These are phyloP conservation scores for Gadopsis marmoratus DNA, from an alignment of 2,797 vertebrate species.

Conservation along the genomic window DNA sequence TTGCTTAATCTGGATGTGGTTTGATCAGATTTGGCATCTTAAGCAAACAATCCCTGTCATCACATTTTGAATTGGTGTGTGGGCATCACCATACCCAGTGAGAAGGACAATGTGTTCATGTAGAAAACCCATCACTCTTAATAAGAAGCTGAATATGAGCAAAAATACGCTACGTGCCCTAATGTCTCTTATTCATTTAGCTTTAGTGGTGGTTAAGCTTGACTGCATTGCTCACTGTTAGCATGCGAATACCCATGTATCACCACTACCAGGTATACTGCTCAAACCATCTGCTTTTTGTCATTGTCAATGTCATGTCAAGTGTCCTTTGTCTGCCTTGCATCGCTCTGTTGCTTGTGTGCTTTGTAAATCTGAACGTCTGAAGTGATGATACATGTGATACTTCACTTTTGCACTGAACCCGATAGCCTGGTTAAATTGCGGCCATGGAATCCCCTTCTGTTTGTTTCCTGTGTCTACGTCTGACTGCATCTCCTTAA, in stretches of 20 bases:
- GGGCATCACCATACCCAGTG: too few relatives aligned
- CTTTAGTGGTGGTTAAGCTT: not conserved
- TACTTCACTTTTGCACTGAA: not conserved
- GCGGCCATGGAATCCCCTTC: not conserved
- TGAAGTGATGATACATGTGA: not conserved
- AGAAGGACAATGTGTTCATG: too few relatives aligned
- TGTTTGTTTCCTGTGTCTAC: not conserved
- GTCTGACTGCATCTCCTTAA: not conserved
- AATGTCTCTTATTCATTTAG: not conserved
- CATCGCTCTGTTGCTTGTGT: not conserved
- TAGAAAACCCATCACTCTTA: too few relatives aligned
- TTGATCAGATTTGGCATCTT: too few relatives aligned
- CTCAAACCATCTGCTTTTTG: not conserved
- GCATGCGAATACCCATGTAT: too few relatives aligned
- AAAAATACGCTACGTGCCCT: too few relatives aligned
- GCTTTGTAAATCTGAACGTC: not conserved
- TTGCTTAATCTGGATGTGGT: not conserved
- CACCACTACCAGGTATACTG: too few relatives aligned
- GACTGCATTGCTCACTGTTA: not conserved
- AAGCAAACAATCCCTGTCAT: not conserved
- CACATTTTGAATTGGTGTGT: not conserved
- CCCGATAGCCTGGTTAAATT: not conserved
- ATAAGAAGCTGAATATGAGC: too few relatives aligned
- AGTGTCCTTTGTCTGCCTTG: not conserved
- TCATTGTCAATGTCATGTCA: too few relatives aligned